These are phyloP conservation scores for Lasioglossum vierecki DNA, from an alignment of 2,888 invertebrate species.

Conservation along the genomic window DNA sequence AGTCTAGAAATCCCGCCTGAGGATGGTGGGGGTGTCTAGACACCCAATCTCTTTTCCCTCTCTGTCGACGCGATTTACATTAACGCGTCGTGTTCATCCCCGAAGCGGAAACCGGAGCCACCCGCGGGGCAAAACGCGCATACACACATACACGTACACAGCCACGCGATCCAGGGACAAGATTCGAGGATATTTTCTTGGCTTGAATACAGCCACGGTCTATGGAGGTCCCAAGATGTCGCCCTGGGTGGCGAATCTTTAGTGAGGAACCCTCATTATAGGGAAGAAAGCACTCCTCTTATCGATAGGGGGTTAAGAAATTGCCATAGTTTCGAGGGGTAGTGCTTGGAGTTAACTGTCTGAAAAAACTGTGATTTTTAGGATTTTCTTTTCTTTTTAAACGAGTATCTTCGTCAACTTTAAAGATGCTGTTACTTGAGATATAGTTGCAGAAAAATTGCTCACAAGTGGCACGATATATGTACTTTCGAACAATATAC, in stretches of 20 bases:
- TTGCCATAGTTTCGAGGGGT: slow-evolving; percentile 3
- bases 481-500: not conserved
- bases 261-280: not conserved
- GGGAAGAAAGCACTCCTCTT: not conserved
- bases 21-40: slow-evolving; percentile 66
- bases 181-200: slow-evolving; percentile 28
- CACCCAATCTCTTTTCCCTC: slow-evolving; percentile 62
- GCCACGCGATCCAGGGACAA: slow-evolving; percentile 21
- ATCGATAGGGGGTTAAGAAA: slow-evolving; percentile 15
- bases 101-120: slow-evolving; percentile 25
- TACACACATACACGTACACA: not conserved
- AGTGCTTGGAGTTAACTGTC: not conserved
- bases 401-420: not conserved
- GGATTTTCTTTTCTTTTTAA: not conserved
- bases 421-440: not conserved
- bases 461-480: not conserved
- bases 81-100: slow-evolving; percentile 38
- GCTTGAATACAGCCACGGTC: not conserved
- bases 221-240: not conserved
- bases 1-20: slow-evolving; percentile 28
- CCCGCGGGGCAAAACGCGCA: slow-evolving; percentile 18
- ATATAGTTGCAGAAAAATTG: not conserved
- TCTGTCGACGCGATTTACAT: slow-evolving; percentile 40
- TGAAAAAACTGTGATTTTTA: not conserved
- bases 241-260: slow-evolving; percentile 22